phyloP scores from a whole-genome alignment of 2,113 vertebrate genomes.

The Lepisosteus oculatus region DNA sequence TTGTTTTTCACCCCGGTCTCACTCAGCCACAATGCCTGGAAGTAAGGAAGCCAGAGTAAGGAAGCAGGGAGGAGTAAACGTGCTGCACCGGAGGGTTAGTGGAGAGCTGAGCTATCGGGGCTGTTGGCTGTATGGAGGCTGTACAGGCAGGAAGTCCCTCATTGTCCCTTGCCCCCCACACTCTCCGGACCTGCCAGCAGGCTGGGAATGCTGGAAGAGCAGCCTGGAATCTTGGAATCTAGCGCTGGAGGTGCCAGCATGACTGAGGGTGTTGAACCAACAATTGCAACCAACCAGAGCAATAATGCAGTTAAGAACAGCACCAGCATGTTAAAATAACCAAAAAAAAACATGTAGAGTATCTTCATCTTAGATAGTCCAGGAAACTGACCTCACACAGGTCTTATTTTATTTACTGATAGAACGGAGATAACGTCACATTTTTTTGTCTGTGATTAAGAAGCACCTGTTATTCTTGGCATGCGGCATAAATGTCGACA shows the following conservation, averaged over 20 bases:
- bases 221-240: not conserved
- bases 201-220: not conserved
- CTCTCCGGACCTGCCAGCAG: not conserved
- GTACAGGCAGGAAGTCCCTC: not conserved
- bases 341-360: too few species aligned
- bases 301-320: not conserved
- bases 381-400: too few species aligned
- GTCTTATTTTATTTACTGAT: too few species aligned
- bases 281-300: not conserved
- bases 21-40: slow-evolving; percentile 10
- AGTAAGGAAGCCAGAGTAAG: not conserved
- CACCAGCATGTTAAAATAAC: not conserved
- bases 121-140: not conserved
- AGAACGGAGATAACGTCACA: too few species aligned
- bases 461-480: too few species aligned
- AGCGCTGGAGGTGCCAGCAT: not conserved
- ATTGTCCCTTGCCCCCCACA: not conserved
- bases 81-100: not conserved
- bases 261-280: not conserved
- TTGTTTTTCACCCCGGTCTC: not conserved
- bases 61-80: not conserved
- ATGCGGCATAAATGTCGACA: too few species aligned
- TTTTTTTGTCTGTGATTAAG: too few species aligned
- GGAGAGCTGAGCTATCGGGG: not conserved
- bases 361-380: too few species aligned